These are phyloP conservation scores for Proterorhinus semilunaris DNA, from an alignment of 2,113 vertebrate species.

Conservation along the genomic window DNA sequence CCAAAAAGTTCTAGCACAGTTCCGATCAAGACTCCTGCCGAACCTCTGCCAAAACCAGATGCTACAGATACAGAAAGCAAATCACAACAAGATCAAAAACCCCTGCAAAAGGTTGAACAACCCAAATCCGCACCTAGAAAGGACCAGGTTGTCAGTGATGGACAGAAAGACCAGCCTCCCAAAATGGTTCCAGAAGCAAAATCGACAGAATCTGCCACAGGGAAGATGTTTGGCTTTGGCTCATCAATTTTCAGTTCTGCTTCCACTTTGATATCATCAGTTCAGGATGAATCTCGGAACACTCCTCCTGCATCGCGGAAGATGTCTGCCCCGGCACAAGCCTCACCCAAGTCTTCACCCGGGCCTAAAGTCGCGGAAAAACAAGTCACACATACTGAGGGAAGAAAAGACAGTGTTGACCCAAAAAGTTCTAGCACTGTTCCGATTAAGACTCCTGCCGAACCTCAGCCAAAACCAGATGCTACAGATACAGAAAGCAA, in stretches of 20 bases:
- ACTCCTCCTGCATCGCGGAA: constrained; percentile 53
- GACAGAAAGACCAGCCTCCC: constrained; percentile 73
- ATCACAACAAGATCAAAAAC: constrained; percentile 29
- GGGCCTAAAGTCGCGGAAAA: constrained; percentile 48
- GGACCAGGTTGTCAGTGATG: constrained; percentile 84
- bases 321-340: constrained; percentile 47
- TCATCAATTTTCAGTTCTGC: constrained; percentile 76
- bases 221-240: constrained; percentile 81
- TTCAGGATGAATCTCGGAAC: constrained; percentile 65
- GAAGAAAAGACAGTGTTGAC: constrained; percentile 32
- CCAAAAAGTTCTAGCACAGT: too few species aligned
- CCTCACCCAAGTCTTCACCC: constrained; percentile 68
- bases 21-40: too few species aligned
- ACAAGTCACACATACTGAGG: constrained; percentile 48
- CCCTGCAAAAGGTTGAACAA: too few species aligned
- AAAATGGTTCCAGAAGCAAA: constrained; percentile 64
- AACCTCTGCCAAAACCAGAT: too few species aligned
- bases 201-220: constrained; percentile 78
- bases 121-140: constrained; percentile 1
- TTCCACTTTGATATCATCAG: constrained; percentile 70
- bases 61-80: too few species aligned
- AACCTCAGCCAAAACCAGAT: too few species aligned
- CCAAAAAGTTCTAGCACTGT: too few species aligned
- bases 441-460: too few species aligned
- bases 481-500: too few species aligned